Conservation (phyloP, 2,888 invertebrate species). For the Hymenopus coronatus region DNA sequence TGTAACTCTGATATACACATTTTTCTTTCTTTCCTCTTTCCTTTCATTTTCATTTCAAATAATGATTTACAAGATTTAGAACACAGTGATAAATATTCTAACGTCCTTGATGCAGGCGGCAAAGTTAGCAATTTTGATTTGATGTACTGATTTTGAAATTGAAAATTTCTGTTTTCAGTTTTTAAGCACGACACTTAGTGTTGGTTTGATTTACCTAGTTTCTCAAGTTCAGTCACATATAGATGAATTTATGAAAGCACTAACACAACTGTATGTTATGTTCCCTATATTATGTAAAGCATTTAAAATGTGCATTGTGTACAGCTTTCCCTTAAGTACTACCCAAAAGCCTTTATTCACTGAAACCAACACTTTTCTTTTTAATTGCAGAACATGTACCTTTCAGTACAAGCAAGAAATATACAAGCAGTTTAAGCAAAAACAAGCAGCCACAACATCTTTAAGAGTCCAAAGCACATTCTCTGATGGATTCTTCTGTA, state of each 20-base stretch:
- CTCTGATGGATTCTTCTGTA: neutral
- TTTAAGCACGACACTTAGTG: neutral
- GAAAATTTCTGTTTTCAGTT: neutral
- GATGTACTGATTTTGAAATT: neutral
- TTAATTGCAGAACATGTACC: neutral
- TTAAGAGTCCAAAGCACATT: neutral
- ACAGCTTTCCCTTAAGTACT: neutral
- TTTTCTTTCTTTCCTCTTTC: too few species aligned
- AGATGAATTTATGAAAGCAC: neutral
- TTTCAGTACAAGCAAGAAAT: neutral
- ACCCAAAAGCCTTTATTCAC: neutral
- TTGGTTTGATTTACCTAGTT: neutral
- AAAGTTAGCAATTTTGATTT: too few species aligned
- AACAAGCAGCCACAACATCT: neutral
- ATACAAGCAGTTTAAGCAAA: neutral
- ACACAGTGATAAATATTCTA: too few species aligned
- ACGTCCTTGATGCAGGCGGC: too few species aligned
- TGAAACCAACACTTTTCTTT: neutral
- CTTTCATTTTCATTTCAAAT: too few species aligned
- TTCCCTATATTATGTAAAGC: neutral
- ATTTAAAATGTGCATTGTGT: neutral
- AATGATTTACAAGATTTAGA: too few species aligned
- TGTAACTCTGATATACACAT: too few species aligned
- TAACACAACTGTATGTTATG: neutral
- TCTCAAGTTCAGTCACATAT: neutral